A percentile compares a stretch with the other conserved stretches of the same genome.
Evolutionary conservation across 2,888 invertebrate species (phyloP).

Genomic region (Colostygia pectinataria): DNA sequence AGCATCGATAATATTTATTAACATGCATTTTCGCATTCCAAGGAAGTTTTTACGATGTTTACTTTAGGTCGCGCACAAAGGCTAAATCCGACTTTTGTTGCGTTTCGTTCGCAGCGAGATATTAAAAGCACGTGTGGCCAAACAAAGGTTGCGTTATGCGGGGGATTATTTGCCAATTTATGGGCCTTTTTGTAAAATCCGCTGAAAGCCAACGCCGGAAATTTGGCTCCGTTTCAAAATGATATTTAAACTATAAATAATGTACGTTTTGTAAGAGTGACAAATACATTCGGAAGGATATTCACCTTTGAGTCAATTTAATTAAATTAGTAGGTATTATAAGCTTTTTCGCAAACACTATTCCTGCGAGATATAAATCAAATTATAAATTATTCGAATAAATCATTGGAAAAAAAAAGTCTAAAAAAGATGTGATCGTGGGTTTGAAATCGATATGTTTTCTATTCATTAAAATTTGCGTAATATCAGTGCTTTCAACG

Average conservation of each 20-base stretch:
- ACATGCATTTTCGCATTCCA: slow-evolving; percentile 45
- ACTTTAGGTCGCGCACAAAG: slow-evolving; percentile 73
- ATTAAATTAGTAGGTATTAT: no score
- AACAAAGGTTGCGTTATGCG: slow-evolving; percentile 83
- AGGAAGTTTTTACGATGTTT: slow-evolving; percentile 74
- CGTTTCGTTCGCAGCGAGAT: slow-evolving; percentile 27
- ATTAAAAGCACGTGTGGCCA: slow-evolving; percentile 84
- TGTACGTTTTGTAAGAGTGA: slow-evolving; percentile 59
- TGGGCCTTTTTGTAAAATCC: slow-evolving; percentile 80
- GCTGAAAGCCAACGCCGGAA: slow-evolving; percentile 78
- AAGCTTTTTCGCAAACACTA: no score
- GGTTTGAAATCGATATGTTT: no score
- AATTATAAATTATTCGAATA: no score
- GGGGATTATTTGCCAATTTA: slow-evolving; percentile 83
- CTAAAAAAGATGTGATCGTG: no score
- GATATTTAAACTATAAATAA: slow-evolving; percentile 79
- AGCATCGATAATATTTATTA: slow-evolving; percentile 78
- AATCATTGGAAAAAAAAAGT: no score
- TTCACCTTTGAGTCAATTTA: slow-evolving; percentile 45
- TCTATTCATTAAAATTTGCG: no score
- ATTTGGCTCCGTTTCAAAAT: slow-evolving; percentile 83
- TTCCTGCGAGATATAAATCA: no score
- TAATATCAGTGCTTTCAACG: no score
- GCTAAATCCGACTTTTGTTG: slow-evolving; percentile 77
- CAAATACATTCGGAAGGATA: slow-evolving; percentile 55